Percentiles rank a stretch among this genome's conserved stretches.
phyloP scores from a whole-genome alignment of 2,113 vertebrate genomes.

The Columbina picui region DNA sequence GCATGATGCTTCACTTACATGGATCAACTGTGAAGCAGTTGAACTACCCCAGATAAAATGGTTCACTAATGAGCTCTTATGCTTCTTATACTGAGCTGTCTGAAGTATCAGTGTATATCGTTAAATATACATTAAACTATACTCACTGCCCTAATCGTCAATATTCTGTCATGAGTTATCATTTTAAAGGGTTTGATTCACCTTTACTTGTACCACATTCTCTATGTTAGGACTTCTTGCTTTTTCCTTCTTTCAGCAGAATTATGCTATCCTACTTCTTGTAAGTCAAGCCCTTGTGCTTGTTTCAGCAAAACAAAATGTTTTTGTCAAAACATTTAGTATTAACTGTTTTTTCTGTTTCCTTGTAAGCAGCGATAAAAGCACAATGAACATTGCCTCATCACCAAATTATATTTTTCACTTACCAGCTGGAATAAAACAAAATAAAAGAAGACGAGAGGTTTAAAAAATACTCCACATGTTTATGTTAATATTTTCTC shows the following conservation, averaged over 20 bases:
- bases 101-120: background rate
- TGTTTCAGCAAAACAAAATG: no score
- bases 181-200: background rate
- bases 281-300: background rate
- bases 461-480: background rate
- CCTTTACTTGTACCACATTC: background rate
- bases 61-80: background rate
- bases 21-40: background rate
- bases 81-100: background rate
- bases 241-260: background rate
- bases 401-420: background rate
- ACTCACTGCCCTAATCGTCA: background rate
- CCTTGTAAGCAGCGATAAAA: background rate
- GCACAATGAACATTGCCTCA: background rate
- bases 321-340: background rate
- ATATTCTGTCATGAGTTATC: background rate
- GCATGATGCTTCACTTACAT: background rate
- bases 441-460: background rate
- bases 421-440: background rate
- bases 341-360: background rate
- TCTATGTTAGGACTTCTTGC: background rate
- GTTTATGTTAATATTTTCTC: conserved; percentile 11
- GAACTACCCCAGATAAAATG: background rate
- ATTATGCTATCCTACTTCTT: background rate
- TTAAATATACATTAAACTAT: background rate